These are phyloP conservation scores for Hippocampus abdominalis DNA, from an alignment of 2,113 vertebrate genomes.

Conservation along the genomic window DNA sequence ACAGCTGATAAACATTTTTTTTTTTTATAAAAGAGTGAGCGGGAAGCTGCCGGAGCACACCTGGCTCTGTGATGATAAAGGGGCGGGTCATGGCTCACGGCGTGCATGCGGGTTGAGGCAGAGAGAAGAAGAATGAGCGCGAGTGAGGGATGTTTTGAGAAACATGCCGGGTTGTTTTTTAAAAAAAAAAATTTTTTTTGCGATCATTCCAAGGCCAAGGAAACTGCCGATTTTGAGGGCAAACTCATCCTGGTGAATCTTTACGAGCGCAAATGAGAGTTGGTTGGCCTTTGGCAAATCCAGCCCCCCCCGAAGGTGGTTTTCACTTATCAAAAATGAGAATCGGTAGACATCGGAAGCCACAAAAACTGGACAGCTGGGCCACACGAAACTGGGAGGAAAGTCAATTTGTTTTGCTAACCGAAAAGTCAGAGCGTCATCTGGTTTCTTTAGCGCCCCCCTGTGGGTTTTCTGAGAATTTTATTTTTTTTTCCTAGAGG, in stretches of 20 bases:
- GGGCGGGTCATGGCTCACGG: slow-evolving; percentile 58
- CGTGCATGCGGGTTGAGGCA: slow-evolving; percentile 42
- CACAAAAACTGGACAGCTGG: not conserved
- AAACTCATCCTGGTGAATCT: not conserved
- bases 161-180: not conserved
- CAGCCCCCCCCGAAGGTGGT: not conserved
- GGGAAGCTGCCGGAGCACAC: slow-evolving; percentile 70
- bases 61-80: slow-evolving; percentile 76
- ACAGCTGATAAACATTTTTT: slow-evolving; percentile 67
- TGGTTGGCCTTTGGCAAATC: too few species aligned
- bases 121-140: slow-evolving; percentile 27
- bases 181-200: too few species aligned
- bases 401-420: not conserved
- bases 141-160: slow-evolving; percentile 15
- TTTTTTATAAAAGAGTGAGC: slow-evolving; percentile 54
- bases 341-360: not conserved
- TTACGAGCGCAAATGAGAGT: not conserved
- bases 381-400: not conserved
- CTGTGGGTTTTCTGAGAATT: not conserved
- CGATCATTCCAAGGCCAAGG: not conserved
- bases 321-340: not conserved
- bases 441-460: not conserved
- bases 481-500: not conserved
- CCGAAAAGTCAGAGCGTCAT: not conserved
- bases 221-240: not conserved